Evolutionary conservation across 2,888 invertebrate genomes (phyloP).

Genomic region (Aspidapion aeneum): DNA sequence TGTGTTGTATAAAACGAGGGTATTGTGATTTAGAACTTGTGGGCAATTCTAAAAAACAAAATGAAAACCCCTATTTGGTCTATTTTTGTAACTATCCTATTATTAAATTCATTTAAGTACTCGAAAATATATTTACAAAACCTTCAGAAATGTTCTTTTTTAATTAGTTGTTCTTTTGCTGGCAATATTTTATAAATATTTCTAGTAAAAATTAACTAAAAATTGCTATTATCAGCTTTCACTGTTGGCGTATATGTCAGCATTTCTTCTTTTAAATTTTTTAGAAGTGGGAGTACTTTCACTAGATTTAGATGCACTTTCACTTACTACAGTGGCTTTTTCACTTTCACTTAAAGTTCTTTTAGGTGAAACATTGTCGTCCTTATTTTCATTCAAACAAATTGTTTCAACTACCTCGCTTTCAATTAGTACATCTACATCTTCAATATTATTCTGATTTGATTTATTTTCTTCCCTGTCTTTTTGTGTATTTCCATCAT

Average conservation of each 20-base stretch:
- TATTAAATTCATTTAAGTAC: too few relatives aligned
- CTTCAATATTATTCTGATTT: neutral
- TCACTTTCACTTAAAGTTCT: conserved; percentile 8
- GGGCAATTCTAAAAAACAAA: too few relatives aligned
- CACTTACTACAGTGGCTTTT: neutral
- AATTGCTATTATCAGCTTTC: conserved; percentile 12
- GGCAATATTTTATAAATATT: too few relatives aligned
- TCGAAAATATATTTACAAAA: too few relatives aligned
- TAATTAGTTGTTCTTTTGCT: neutral
- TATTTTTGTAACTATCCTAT: too few relatives aligned
- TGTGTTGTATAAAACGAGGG: too few relatives aligned
- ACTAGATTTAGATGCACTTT: neutral
- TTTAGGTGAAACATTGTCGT: conserved; percentile 6
- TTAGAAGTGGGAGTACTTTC: conserved; percentile 32
- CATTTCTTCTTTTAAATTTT: conserved; percentile 49
- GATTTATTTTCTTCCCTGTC: neutral
- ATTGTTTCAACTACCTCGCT: neutral
- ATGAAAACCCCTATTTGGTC: too few relatives aligned
- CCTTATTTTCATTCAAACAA: neutral
- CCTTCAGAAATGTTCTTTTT: neutral
- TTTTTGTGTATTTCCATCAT: neutral
- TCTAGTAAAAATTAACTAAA: too few relatives aligned
- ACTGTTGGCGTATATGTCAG: conserved; percentile 40
- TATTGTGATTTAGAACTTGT: too few relatives aligned
- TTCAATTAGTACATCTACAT: neutral